Base-by-base conservation (phyloP, 2,113 vertebrate genomes). In the Archocentrus centrarchus region DNA sequence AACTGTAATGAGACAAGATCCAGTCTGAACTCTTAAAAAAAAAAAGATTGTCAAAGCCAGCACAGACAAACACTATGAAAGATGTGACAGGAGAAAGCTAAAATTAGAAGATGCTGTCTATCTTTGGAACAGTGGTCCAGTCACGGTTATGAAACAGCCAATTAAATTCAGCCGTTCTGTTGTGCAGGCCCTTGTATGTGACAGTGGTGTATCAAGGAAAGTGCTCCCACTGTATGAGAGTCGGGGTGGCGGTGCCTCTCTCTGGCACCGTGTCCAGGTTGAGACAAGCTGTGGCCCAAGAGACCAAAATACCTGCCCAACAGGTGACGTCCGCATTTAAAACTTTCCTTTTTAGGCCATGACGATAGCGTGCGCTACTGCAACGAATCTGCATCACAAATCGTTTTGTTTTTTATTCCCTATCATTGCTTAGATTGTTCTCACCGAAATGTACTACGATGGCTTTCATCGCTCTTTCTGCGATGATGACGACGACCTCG, bases 381-480 rank as follows among this genome's bases (percentile, higher is more conserved):
- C 44, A 4, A 66, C 14, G 0, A 80, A 35, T 15, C n/a, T 8
- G 11, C 30, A 60, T 55, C 62, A 41, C 7, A 27, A 53, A 41
- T 60, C 39, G 2, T 37, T 24, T 10, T 75, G 55, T 68, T 75
- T 30, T 41, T 41, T 85, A 13, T 20, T 83, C 63, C 20, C 61
- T 15, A 3, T 62, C 5, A 83, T 60, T 53, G 24, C 79, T 77
- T 91, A 99, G 98, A 99, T 99, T 2, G 98, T 99, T 92, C 96
- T 99, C 92, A 99, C 98, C 0, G 98, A 99, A 96, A 99, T 99
- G 98, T 99, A 99, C 95, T 99, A 96, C 0, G 98, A 99, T 64
- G 98, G 98, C 22, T 99, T 99, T 73, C 98, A 99, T 59, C 98
- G 98, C 89, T 99, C 98, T 89, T 99, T 99, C 95, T 99, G 98